Conservation (phyloP, 2,797 vertebrate genomes). For the Morelia viridis region DNA sequence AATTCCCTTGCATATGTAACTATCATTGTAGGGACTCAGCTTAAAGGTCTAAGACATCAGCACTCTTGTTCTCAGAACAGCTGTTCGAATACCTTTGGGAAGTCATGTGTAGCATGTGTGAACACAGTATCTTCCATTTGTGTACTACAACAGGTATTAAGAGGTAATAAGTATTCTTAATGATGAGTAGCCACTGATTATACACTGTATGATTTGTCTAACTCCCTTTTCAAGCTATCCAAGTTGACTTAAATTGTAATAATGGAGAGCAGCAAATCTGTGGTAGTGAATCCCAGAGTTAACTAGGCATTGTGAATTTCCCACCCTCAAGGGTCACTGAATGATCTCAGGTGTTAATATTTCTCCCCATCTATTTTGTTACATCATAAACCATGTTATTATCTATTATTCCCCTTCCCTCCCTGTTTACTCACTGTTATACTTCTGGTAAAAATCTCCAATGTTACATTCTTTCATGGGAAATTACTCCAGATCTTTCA, state of each 20-base stretch:
- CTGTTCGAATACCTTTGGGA: neutral
- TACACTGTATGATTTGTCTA: neutral
- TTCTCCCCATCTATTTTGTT: too few relatives aligned
- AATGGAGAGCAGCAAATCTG: neutral
- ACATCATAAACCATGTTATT: too few relatives aligned
- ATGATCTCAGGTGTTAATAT: too few relatives aligned
- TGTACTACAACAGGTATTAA: neutral
- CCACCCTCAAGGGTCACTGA: too few relatives aligned
- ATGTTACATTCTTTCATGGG: too few relatives aligned
- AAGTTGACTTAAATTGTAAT: neutral
- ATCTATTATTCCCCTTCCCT: too few relatives aligned
- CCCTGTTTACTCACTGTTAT: too few relatives aligned
- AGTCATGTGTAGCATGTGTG: neutral
- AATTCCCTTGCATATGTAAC: neutral
- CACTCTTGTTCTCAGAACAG: neutral
- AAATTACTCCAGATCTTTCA: too few relatives aligned
- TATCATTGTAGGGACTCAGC: neutral
- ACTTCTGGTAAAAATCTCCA: too few relatives aligned
- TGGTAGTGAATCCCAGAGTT: neutral
- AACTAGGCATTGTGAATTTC: too few relatives aligned
- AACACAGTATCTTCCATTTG: neutral
- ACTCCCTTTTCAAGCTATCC: neutral
- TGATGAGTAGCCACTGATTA: neutral
- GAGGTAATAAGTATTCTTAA: neutral
- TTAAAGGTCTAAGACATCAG: neutral